phyloP scores from a whole-genome alignment of 1,140 invertebrate species.

The Drosophila melanica region DNA sequence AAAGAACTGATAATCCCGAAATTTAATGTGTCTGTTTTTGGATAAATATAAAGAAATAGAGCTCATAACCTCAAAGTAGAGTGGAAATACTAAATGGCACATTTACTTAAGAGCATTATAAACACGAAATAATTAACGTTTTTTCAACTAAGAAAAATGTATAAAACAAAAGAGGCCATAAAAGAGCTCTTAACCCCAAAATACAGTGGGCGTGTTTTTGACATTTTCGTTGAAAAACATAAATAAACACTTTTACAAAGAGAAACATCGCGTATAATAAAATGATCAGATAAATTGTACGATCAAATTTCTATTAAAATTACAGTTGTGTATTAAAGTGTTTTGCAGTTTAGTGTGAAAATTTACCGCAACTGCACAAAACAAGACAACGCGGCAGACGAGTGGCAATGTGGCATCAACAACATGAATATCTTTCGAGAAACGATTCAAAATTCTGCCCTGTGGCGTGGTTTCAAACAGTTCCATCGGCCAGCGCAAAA shows the following conservation, averaged over 20 bases:
- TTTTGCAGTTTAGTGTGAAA: neutral
- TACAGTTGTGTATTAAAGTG: neutral
- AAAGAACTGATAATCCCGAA: too few relatives aligned
- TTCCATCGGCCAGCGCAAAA: constrained; percentile 84
- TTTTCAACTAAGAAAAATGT: neutral
- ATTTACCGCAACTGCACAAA: constrained; percentile 16
- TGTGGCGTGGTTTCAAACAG: constrained; percentile 91
- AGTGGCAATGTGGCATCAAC: constrained; percentile 85
- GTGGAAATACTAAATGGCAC: too few relatives aligned
- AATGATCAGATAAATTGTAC: too few relatives aligned
- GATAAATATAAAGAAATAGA: neutral
- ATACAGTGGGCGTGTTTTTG: neutral
- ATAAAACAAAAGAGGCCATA: neutral
- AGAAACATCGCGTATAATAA: too few relatives aligned
- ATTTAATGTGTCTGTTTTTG: too few relatives aligned
- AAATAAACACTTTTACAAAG: too few relatives aligned
- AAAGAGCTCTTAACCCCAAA: neutral
- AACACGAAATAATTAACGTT: neutral
- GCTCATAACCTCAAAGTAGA: neutral
- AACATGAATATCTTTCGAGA: constrained; percentile 89
- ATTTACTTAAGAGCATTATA: too few relatives aligned
- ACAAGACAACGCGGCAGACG: constrained; percentile 48
- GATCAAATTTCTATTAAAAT: neutral
- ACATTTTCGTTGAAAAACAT: too few relatives aligned
- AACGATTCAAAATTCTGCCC: constrained; percentile 90